Base-by-base conservation (phyloP, 2,113 vertebrate species). In the Odocoileus virginianus region DNA sequence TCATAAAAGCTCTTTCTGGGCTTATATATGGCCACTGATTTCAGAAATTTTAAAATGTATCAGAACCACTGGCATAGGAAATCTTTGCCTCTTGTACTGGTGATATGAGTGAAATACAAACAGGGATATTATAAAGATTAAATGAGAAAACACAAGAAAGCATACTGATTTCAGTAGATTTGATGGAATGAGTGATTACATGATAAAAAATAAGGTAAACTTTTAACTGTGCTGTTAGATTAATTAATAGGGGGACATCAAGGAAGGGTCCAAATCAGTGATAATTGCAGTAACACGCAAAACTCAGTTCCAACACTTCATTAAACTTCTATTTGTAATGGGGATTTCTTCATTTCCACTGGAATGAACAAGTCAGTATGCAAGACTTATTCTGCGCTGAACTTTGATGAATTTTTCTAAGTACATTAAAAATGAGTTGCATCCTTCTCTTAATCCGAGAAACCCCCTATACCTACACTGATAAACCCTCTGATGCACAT, bases 351-450 rank as follows among this genome's bases (percentile, higher is more conserved):
- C 98, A 98, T 98, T 99, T 99, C 98, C 98, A 99, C 97, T 98
- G 98, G 98, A 99, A 99, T 99, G 99, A 99, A 97, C 99, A 99
- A 98, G 98, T 98, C 98, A 98, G 96, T 98, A 98, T 98, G 99
- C 98, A 98, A 98, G 99, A 99, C 98, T 99, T 99, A 98, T 97
- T 99, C 98, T 98, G 98, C 97, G 98, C 97, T 99, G 99, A 99
- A 99, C 99, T 99, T 99, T 99, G 99, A 99, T 99, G 98, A 99
- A 98, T 99, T 98, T 99, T 99, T 98, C 97, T 98, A 99, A 99
- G 99, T 98, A 98, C 97, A 98, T 99, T 99, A 98, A 99, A 98
- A 99, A 98, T 98, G 98, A 99, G 98, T 98, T 99, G 98, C 98
- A 98, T 98, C 98, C 98, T 99, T 98, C 98, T 98, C 97, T 98